Percentiles rank a stretch among this genome's conserved stretches.
phyloP scores from a whole-genome alignment of 2,797 vertebrate genomes.

The Sebastes cheni region DNA sequence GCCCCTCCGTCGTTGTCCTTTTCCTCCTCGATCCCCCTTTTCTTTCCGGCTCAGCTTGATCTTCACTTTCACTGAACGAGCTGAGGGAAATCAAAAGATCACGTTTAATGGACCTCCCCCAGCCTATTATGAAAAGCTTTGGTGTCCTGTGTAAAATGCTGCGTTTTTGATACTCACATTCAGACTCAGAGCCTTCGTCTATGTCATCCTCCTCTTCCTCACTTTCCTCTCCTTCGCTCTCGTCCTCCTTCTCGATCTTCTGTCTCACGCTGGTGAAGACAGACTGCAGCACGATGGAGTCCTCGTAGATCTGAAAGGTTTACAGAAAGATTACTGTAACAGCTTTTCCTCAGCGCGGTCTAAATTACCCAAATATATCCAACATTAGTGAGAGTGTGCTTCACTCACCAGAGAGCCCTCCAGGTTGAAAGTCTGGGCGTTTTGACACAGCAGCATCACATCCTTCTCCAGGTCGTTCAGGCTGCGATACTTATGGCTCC shows the following conservation, averaged over 20 bases:
- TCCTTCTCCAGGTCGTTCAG: slow-evolving; percentile 96
- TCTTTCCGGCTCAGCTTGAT: slow-evolving; percentile 93
- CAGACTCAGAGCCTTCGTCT: slow-evolving; percentile 93
- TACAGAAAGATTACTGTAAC: not conserved
- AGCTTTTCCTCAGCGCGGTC: not conserved
- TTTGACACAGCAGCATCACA: slow-evolving; percentile 96
- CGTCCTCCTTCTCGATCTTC: slow-evolving; percentile 96
- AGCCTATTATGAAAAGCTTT: too few relatives aligned
- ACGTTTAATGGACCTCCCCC: not conserved
- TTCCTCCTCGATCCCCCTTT: slow-evolving; percentile 86
- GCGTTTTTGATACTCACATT: slow-evolving; percentile 80
- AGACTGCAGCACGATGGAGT: slow-evolving; percentile 96
- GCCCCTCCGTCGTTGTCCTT: slow-evolving; percentile 86
- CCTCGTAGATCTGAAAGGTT: slow-evolving; percentile 90
- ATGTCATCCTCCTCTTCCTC: slow-evolving; percentile 92
- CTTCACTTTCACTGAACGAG: slow-evolving; percentile 94
- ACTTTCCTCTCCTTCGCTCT: slow-evolving; percentile 94
- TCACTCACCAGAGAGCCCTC: slow-evolving; percentile 93
- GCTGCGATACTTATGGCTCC: slow-evolving; percentile 95
- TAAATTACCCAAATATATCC: not conserved
- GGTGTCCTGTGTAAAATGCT: too few relatives aligned
- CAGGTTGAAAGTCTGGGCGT: slow-evolving; percentile 96
- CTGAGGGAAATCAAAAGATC: slow-evolving; percentile 58
- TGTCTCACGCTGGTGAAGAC: slow-evolving; percentile 97
- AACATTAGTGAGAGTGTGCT: not conserved